phyloP scores from a whole-genome alignment of 2,888 invertebrate species.

The Scaptomyza cyrtandrae region DNA sequence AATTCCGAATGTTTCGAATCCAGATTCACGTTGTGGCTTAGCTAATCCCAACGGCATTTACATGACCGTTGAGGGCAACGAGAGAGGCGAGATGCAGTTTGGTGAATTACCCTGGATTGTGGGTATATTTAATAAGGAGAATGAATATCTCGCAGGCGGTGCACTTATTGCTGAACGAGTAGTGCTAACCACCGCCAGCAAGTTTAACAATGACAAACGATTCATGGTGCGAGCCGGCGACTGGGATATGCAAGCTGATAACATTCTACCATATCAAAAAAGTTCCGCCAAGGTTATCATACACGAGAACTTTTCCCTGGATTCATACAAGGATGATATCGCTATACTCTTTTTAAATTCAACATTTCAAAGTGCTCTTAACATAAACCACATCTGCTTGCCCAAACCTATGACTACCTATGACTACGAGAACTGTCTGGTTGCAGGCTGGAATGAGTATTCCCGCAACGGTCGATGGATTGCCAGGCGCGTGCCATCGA shows the following conservation, averaged over 20 bases:
- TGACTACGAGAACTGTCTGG: conserved; percentile 13
- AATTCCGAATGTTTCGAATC: rapidly evolving
- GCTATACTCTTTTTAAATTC: conserved; percentile 32
- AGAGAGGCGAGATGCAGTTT: conserved; percentile 13
- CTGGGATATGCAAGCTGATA: conserved; percentile 31
- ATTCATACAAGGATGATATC: background rate
- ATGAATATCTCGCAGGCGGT: conserved; percentile 3
- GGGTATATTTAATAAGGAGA: background rate
- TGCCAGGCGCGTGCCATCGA: background rate
- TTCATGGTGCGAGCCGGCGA: conserved; percentile 28
- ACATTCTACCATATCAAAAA: conserved; percentile 28
- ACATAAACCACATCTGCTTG: conserved; percentile 33
- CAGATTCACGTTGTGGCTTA: conserved; percentile 7
- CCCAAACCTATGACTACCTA: background rate
- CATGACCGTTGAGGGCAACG: conserved; percentile 9
- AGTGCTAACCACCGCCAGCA: conserved; percentile 18
- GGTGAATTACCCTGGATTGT: conserved; percentile 46
- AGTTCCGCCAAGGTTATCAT: background rate
- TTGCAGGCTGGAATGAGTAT: conserved; percentile 35
- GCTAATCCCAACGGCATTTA: conserved; percentile 19
- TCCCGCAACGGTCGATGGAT: background rate
- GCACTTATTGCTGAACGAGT: conserved; percentile 12
- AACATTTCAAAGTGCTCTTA: background rate
- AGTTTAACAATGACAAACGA: rapidly evolving
- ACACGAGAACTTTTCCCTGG: background rate